Conservation (phyloP, 2,113 vertebrate genomes). For the Epinephelus moara region DNA sequence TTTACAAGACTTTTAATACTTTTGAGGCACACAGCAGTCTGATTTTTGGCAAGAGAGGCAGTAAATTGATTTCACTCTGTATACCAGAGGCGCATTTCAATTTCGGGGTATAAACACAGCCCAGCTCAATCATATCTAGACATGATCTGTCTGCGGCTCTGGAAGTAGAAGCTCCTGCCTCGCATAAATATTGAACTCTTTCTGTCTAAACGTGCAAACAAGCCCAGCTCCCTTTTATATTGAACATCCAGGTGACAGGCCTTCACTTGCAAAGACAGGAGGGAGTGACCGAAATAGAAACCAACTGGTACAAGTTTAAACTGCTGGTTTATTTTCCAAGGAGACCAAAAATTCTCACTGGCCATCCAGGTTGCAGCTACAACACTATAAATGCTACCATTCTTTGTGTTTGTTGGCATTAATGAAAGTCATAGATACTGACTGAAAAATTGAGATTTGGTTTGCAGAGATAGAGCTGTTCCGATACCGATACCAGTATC, state of each 20-base stretch:
- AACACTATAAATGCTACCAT: no score
- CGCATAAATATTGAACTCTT: conserved; percentile 5
- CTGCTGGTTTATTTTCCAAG: conserved; percentile 10
- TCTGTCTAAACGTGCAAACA: conserved; percentile 23
- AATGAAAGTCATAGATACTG: background rate
- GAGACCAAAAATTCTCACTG: background rate
- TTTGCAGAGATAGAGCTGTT: background rate
- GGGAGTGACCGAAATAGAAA: background rate
- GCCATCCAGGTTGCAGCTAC: conserved; percentile 5
- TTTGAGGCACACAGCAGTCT: conserved; percentile 37
- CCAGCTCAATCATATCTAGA: conserved; percentile 53
- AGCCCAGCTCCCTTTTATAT: conserved; percentile 12
- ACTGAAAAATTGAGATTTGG: conserved; percentile 2
- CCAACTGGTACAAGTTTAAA: background rate
- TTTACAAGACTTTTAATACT: conserved; percentile 43
- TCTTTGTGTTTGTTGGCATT: conserved; percentile 1
- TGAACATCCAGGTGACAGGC: background rate
- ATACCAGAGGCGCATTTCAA: conserved; percentile 55
- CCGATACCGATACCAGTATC: no score
- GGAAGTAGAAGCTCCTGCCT: conserved; percentile 35
- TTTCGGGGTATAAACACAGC: conserved; percentile 47
- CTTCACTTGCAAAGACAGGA: conserved; percentile 1
- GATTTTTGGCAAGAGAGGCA: conserved; percentile 30
- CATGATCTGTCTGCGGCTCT: conserved; percentile 50
- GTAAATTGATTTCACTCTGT: conserved; percentile 54